Percentiles rank a stretch among this genome's conserved stretches.
These are phyloP conservation scores for Hippocampus guttulatus DNA, from an alignment of 2,113 vertebrate species.

Conservation along the genomic window DNA sequence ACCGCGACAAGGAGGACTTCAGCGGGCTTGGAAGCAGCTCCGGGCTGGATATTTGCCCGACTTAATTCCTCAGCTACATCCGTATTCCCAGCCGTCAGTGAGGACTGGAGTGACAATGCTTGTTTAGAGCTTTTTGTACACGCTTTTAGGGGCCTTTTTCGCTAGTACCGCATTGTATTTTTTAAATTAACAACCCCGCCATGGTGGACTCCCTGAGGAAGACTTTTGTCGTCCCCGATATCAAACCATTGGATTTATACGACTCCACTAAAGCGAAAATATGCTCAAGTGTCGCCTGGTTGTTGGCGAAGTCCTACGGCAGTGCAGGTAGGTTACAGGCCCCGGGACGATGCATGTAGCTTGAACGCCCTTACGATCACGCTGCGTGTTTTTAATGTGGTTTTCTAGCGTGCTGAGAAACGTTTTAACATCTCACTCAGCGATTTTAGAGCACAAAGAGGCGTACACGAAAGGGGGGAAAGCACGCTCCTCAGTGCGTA, in stretches of 20 bases:
- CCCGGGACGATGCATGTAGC: neutral
- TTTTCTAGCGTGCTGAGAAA: slow-evolving; percentile 24
- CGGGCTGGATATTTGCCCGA: slow-evolving; percentile 57
- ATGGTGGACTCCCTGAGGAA: slow-evolving; percentile 85
- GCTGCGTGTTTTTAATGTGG: slow-evolving; percentile 27
- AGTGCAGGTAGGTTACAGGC: slow-evolving; percentile 76
- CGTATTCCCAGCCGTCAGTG: slow-evolving; percentile 56
- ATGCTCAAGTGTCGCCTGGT: slow-evolving; percentile 86
- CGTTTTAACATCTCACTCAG: slow-evolving; percentile 58
- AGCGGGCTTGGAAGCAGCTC: slow-evolving; percentile 32
- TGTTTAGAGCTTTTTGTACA: slow-evolving; percentile 49
- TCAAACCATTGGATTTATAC: slow-evolving; percentile 87
- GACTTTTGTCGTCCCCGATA: slow-evolving; percentile 85
- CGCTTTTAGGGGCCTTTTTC: neutral
- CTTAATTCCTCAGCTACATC: slow-evolving; percentile 51
- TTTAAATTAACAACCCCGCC: slow-evolving; percentile 50
- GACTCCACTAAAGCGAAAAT: slow-evolving; percentile 82
- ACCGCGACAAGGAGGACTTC: slow-evolving; percentile 26
- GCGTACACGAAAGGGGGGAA: slow-evolving; percentile 41
- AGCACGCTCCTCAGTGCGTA: slow-evolving; percentile 23
- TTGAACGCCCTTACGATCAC: slow-evolving; percentile 15
- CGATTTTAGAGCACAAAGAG: slow-evolving; percentile 72
- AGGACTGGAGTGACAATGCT: slow-evolving; percentile 61
- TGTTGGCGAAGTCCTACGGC: slow-evolving; percentile 82
- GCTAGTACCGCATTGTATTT: slow-evolving; percentile 23